Percentiles rank a stretch among this genome's conserved stretches.
Evolutionary conservation across 2,888 invertebrate species (phyloP).

Genomic region (Dromius quadrimaculatus): DNA sequence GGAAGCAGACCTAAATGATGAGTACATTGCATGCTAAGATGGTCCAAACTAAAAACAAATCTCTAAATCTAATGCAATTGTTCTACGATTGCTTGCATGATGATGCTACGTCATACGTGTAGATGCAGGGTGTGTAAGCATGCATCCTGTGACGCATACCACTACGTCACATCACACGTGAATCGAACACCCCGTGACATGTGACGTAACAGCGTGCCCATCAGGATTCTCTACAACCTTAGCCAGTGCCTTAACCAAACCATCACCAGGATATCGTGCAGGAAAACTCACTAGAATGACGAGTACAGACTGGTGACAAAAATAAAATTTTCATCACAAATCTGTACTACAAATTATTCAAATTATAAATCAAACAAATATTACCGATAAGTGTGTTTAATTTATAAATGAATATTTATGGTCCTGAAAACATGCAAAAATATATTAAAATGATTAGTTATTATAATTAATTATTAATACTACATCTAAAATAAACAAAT

Average conservation of each 20-base stretch:
- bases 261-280: conserved; percentile 39
- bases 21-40: no score
- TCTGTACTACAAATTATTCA: no score
- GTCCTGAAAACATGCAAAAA: no score
- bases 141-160: conserved; percentile 65
- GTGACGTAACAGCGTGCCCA: conserved; percentile 64
- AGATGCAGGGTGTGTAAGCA: conserved; percentile 54
- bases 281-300: no score
- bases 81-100: not conserved
- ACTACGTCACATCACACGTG: conserved; percentile 67
- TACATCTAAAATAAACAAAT: no score
- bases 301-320: no score
- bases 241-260: conserved; percentile 48
- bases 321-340: no score
- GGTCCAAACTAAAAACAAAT: not conserved
- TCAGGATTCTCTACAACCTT: conserved; percentile 55
- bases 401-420: no score
- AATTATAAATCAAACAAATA: no score
- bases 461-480: no score
- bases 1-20: not conserved
- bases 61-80: not conserved
- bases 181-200: conserved; percentile 60
- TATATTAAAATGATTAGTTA: no score
- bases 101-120: conserved; percentile 8
- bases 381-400: no score